Percentiles rank a stretch among this genome's conserved stretches.
These are phyloP conservation scores for Notothenia rossii DNA, from an alignment of 2,113 vertebrate species.

Conservation along the genomic window DNA sequence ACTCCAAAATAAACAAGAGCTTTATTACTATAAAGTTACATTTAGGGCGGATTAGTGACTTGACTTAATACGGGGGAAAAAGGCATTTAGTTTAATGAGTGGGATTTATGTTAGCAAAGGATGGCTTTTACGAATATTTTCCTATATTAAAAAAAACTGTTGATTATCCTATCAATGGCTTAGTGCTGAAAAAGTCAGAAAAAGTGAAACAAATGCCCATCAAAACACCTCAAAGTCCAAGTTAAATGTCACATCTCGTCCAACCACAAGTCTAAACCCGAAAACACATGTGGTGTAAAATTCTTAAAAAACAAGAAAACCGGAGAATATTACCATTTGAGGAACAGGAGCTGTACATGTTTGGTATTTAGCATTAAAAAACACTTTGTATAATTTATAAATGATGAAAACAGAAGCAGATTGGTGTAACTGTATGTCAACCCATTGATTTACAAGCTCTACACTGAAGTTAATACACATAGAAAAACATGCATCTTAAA, in stretches of 20 bases:
- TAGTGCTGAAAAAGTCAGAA: not conserved
- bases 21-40: conserved; percentile 10
- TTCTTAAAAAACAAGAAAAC: not conserved
- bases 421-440: not conserved
- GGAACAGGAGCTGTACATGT: not conserved
- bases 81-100: not conserved
- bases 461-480: conserved; percentile 3
- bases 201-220: not conserved
- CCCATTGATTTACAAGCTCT: not conserved
- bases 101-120: not conserved
- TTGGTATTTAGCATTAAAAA: not conserved
- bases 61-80: not conserved
- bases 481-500: conserved; percentile 5
- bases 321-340: not conserved
- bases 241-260: not conserved
- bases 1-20: not conserved
- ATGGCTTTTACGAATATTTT: no score
- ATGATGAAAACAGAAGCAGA: not conserved
- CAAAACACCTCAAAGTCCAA: not conserved
- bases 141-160: no score
- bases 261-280: not conserved
- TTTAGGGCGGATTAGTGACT: not conserved
- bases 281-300: not conserved
- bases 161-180: not conserved
- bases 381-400: not conserved